Base-by-base conservation (phyloP, 2,888 invertebrate genomes). In the Diploptera punctata region DNA sequence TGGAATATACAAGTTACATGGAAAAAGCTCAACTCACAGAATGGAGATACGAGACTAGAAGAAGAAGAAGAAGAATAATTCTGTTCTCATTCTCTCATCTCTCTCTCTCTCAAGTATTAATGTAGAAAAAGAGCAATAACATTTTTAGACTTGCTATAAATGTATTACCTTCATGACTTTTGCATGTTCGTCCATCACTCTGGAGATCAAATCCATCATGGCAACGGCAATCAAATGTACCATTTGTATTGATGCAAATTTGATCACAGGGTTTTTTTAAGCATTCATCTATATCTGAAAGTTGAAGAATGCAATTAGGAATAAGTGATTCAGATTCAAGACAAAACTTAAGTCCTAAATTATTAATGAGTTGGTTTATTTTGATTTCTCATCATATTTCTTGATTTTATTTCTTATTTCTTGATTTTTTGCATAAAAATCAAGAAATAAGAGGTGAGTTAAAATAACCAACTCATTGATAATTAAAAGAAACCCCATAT, bases 181-280 rank as follows among this genome's bases (percentile, higher is more conserved):
- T 84, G 78, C 89, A 89, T 72, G 88, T 87, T 77, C 88, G 87
- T 44, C 87, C 86, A 78, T 90, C 89, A 10, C 84, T 80, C 76
- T 87, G 87, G 73, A 92, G 84, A n/a, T 86, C 83, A 79, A 89
- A 93, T 74, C 89, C 90, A 71, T 86, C 85, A 61, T 87, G 86
- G 80, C 93, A 93, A 77, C 88, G 85, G 78, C 93, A 93, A 74
- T 86, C 85, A 80, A 87, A 92, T 74, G 89, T 88, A 73, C 92
- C 92, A 38, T 85, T 85, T n/a, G 88, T 86, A 79, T 92, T 92
- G 77, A 87, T 85, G 80, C 93, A 93, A 67, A 87, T 84, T 79
- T 89, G 89, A 77, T 88, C 89, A 78, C 89, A 89, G n/a, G 89
- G 89, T 79, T 89, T 89, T 77, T 87, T 84, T 68, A 84, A 83